phyloP scores from a whole-genome alignment of 2,113 vertebrate genomes.

The Coptodon bakossiorum region DNA sequence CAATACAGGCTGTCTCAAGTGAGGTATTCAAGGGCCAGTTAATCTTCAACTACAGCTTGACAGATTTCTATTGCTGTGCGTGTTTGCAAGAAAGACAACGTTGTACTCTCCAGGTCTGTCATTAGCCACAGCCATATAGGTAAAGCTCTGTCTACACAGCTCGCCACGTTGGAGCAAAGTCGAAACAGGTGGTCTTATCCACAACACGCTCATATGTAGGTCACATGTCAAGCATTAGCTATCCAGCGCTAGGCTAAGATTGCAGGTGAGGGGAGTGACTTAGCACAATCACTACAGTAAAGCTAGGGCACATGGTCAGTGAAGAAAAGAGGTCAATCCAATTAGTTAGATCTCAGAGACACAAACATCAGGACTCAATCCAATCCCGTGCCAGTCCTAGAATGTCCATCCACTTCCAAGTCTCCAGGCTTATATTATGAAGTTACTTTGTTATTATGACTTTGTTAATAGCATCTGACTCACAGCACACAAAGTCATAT shows the following conservation, averaged over 20 bases:
- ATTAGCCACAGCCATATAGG: constrained; percentile 19
- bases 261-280: constrained; percentile 24
- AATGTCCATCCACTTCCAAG: background rate
- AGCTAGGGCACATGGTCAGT: constrained; percentile 36
- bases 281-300: constrained; percentile 34
- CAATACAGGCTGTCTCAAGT: background rate
- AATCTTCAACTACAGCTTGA: constrained; percentile 3
- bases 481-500: background rate
- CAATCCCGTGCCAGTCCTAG: background rate
- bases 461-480: background rate
- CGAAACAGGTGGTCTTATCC: constrained; percentile 56
- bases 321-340: constrained; percentile 66
- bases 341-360: constrained; percentile 49
- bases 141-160: constrained; percentile 14
- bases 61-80: background rate
- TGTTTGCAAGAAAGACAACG: background rate
- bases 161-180: constrained; percentile 16
- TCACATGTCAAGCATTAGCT: constrained; percentile 52
- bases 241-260: background rate
- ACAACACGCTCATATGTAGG: constrained; percentile 29
- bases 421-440: background rate
- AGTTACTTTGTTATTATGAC: background rate
- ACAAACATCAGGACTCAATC: constrained; percentile 44
- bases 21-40: background rate
- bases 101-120: background rate